A percentile compares a stretch with the other conserved stretches of the same genome.
These are phyloP conservation scores for Stenoptilia bipunctidactyla DNA, from an alignment of 2,888 invertebrate species.

Conservation along the genomic window DNA sequence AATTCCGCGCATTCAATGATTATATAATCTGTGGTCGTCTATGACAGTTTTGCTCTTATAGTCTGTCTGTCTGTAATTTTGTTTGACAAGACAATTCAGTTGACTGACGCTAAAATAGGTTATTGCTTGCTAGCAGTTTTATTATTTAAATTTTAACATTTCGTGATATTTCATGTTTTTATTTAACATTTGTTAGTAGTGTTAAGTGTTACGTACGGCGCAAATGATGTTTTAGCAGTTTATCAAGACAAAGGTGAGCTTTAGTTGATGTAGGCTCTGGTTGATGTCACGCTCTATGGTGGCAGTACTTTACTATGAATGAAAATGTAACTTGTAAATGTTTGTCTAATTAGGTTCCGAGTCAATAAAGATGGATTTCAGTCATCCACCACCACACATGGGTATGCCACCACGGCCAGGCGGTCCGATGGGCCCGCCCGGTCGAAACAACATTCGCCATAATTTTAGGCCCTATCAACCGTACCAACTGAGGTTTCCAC, in stretches of 20 bases:
- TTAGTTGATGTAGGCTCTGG: too few relatives aligned
- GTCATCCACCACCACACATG: slow-evolving; percentile 58
- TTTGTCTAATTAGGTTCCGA: slow-evolving; percentile 63
- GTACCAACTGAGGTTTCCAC: slow-evolving; percentile 64
- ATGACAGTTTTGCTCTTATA: too few relatives aligned
- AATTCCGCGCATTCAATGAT: too few relatives aligned
- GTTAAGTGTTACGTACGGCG: background rate
- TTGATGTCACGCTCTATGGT: background rate
- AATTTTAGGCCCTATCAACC: slow-evolving; percentile 56
- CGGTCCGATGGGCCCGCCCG: slow-evolving; percentile 39
- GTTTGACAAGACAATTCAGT: too few relatives aligned
- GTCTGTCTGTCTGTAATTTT: too few relatives aligned
- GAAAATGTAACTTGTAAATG: slow-evolving; percentile 15
- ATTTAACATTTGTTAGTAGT: too few relatives aligned
- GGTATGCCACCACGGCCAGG: slow-evolving; percentile 32
- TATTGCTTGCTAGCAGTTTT: too few relatives aligned
- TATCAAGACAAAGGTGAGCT: too few relatives aligned
- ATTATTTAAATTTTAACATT: too few relatives aligned
- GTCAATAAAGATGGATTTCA: slow-evolving; percentile 59
- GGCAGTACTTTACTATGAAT: background rate
- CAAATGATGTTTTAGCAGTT: background rate
- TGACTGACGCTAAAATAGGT: too few relatives aligned
- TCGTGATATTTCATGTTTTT: too few relatives aligned
- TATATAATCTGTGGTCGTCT: too few relatives aligned
- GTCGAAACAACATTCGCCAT: slow-evolving; percentile 59